Evolutionary conservation across 1,140 invertebrate genomes (phyloP), one percentile per base, ranked within the genome.

Genomic region (Bombyx mandarina): DNA sequence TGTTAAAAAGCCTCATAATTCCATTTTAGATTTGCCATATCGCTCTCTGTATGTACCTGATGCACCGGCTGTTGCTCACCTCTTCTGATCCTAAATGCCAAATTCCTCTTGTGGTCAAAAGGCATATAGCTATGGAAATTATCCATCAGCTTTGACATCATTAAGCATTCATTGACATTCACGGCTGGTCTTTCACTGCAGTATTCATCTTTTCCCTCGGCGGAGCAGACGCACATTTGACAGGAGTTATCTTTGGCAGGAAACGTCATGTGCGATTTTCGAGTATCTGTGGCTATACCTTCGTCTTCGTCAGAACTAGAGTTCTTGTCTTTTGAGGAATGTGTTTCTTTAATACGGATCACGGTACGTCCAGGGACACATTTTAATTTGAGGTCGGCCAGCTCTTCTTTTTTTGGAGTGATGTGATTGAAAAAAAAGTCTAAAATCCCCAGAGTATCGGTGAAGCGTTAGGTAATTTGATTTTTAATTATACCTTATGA

Each of bases 121-220:
- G 77, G 75, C 10, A 69, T 8, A 43, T 72, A 71, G 7, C 50
- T 74, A 7, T 69, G 42, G 8, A 72, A 65, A 4, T 71, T 54
- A 1, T 76, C 65, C 10, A 58, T 73, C 6, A 78, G 10, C 9
- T 22, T 57, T 2, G 61, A 63, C 66, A 80, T 57, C 45, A 63
- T 61, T 1, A 86, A 63, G 42, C 83, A 86, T 56, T 86, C 83
- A 52, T 86, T 86, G 7, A 82, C 58, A 52, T 77, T 85, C 42
- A 54, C 71, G 0, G 80, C 77, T 10, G 82, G 76, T 67, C 83
- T 74, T 45, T 58, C 64, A 3, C 58, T 71, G 48, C 83, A 86
- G 49, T 78, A 73, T 52, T 83, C 76, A 35, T 77, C 67, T 61
- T 76, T 75, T 1, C 81, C 83, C 35, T 82, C 77, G 0, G 66